phyloP scores from a whole-genome alignment of 2,888 invertebrate species.

The Lapara coniferarum region DNA sequence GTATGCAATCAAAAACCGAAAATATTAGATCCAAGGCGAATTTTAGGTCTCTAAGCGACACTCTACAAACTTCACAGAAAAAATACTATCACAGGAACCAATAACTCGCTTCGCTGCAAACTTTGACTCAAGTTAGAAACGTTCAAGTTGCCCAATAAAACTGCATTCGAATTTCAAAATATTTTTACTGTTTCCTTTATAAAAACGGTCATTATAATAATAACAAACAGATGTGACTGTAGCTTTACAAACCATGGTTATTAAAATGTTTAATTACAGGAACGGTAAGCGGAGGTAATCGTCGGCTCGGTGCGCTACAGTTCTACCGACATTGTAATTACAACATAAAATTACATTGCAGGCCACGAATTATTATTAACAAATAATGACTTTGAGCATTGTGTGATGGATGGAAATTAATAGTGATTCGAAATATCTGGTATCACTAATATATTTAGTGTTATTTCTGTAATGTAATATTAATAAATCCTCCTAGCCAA shows the following conservation, averaged over 20 bases:
- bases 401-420: neutral
- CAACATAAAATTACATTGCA: slow-evolving; percentile 52
- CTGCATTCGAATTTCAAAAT: neutral
- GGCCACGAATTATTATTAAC: slow-evolving; percentile 20
- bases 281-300: slow-evolving; percentile 77
- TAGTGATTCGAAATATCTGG: no score
- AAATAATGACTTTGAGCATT: neutral
- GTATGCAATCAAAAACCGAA: no score
- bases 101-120: neutral
- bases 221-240: slow-evolving; percentile 43
- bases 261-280: slow-evolving; percentile 83
- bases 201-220: slow-evolving; percentile 30
- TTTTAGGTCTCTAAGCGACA: no score
- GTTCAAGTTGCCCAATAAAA: slow-evolving; percentile 2
- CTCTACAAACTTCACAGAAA: no score
- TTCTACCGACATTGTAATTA: slow-evolving; percentile 76
- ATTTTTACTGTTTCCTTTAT: slow-evolving; percentile 20
- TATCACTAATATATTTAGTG: no score
- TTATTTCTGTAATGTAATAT: no score
- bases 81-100: neutral
- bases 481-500: no score
- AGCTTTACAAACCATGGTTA: slow-evolving; percentile 62
- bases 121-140: neutral
- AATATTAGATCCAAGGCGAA: no score
- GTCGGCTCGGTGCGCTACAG: slow-evolving; percentile 67